Evolutionary conservation across 2,797 vertebrate genomes (phyloP).

Genomic region (Trichosurus vulpecula): DNA sequence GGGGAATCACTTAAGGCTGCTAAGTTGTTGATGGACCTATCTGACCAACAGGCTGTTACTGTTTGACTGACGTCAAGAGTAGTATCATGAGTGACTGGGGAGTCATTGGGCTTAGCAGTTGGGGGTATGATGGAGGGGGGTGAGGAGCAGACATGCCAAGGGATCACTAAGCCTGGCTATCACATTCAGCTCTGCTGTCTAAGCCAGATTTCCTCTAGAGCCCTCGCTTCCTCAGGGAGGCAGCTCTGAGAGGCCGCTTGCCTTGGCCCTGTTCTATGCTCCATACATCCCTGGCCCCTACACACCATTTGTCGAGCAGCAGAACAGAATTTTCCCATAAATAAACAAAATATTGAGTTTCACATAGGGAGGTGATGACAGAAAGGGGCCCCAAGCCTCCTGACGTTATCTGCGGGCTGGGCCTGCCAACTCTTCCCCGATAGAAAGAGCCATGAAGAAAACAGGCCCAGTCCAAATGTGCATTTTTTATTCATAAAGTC

Average conservation of each 20-base stretch:
- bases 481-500: conserved; percentile 84
- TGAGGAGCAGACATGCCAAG: neutral
- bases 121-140: neutral
- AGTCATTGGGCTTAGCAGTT: neutral
- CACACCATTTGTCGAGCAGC: conserved; percentile 77
- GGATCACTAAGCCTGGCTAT: neutral
- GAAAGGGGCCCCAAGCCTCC: conserved; percentile 85
- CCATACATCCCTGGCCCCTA: conserved; percentile 71
- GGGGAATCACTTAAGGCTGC: neutral
- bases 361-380: conserved; percentile 82
- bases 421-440: conserved; percentile 80
- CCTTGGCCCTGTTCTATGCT: conserved; percentile 68
- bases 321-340: conserved; percentile 87
- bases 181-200: neutral
- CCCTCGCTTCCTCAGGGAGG: conserved; percentile 40
- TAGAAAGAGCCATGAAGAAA: conserved; percentile 82
- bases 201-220: conserved; percentile 74
- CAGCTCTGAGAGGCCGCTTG: conserved; percentile 31
- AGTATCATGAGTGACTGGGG: neutral
- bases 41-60: neutral
- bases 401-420: conserved; percentile 79
- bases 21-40: neutral
- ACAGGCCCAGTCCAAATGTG: conserved; percentile 78
- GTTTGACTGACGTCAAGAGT: neutral
- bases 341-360: conserved; percentile 87